phyloP scores from a whole-genome alignment of 92 coral and sea anemone genomes.

The Zoanthus gigantus region DNA sequence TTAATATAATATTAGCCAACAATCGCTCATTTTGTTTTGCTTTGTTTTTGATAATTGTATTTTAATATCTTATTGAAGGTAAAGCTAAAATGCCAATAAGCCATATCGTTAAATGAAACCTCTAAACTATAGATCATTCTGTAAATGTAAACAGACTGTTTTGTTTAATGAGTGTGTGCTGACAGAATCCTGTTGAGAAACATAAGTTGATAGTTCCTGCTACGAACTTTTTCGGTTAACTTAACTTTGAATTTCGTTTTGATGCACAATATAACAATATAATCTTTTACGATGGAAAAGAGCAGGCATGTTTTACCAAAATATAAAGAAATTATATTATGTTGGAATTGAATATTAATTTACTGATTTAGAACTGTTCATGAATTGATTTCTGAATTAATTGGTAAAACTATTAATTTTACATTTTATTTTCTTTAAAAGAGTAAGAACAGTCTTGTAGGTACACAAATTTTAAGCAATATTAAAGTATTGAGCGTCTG shows the following conservation, averaged over 20 bases:
- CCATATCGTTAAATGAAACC: too few species aligned
- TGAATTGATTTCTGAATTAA: too few species aligned
- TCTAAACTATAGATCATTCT: background rate
- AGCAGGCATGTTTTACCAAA: background rate
- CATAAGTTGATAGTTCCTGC: background rate
- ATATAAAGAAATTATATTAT: background rate
- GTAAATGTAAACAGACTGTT: conserved; percentile 14
- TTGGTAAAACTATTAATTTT: too few species aligned
- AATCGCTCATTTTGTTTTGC: background rate
- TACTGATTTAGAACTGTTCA: background rate
- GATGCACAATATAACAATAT: background rate
- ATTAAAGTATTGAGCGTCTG: too few species aligned
- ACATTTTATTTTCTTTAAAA: too few species aligned
- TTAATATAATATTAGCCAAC: background rate
- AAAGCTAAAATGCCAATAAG: background rate
- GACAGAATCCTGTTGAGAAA: conserved; percentile 12
- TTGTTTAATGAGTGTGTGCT: background rate
- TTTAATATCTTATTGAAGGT: background rate
- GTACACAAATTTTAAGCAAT: too few species aligned
- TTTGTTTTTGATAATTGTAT: conserved; percentile 8
- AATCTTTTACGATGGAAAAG: background rate
- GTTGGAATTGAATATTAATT: background rate
- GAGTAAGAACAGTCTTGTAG: too few species aligned
- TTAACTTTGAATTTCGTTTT: background rate
- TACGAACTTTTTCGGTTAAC: background rate